Conservation (phyloP, 2,113 vertebrate genomes). For the Hiodon tergisus region DNA sequence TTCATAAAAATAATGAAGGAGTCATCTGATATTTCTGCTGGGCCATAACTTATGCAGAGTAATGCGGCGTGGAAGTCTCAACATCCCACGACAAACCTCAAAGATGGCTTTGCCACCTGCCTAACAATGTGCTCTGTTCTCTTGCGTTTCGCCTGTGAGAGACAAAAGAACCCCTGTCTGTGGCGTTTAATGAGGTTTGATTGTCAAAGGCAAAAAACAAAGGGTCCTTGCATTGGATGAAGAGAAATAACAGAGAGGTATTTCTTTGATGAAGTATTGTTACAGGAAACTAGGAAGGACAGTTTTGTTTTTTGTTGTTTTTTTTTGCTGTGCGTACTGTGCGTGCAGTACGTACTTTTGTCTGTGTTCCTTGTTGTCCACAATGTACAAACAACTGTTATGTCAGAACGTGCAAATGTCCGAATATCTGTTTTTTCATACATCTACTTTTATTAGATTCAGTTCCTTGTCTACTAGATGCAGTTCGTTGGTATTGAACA, state of each 20-base stretch:
- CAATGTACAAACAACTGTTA: too few species aligned
- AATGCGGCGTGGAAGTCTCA: slow-evolving; percentile 8
- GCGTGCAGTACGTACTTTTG: too few species aligned
- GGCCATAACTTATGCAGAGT: slow-evolving; percentile 15
- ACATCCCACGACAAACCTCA: slow-evolving; percentile 21
- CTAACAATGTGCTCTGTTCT: slow-evolving; percentile 16
- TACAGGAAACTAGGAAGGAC: slow-evolving; percentile 12
- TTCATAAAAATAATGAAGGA: slow-evolving; percentile 13
- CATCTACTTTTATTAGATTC: too few species aligned
- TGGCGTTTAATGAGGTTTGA: slow-evolving; percentile 13
- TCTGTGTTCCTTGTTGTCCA: too few species aligned
- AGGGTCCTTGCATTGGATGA: slow-evolving; percentile 33
- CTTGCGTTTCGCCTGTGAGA: neutral
- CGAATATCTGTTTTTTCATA: too few species aligned
- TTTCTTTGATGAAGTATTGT: neutral
- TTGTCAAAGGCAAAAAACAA: neutral
- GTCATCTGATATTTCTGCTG: slow-evolving; percentile 18
- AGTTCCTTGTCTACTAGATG: too few species aligned
- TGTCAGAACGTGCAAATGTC: too few species aligned
- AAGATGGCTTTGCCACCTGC: slow-evolving; percentile 13
- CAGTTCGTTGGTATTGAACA: too few species aligned
- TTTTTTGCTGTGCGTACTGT: neutral
- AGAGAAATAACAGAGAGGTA: slow-evolving; percentile 54
- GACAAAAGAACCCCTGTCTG: slow-evolving; percentile 20
- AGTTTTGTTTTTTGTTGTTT: neutral